Conservation (phyloP, 1,140 invertebrate species). For the Drosophila funebris region DNA sequence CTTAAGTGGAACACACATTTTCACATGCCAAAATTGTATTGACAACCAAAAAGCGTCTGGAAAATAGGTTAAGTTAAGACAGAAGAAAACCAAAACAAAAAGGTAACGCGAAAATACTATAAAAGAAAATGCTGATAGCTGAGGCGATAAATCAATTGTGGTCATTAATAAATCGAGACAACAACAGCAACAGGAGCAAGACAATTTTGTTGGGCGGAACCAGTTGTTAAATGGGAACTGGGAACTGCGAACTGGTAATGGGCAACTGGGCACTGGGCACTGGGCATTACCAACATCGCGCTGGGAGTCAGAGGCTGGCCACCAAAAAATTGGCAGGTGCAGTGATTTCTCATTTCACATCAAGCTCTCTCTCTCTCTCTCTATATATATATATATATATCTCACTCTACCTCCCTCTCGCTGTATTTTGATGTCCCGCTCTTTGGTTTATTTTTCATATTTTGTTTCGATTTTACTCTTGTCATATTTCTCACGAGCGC, state of each 20-base stretch:
- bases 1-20: slow-evolving; percentile 30
- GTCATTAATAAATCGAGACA: slow-evolving; percentile 43
- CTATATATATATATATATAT: too few species aligned
- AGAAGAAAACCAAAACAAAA: slow-evolving; percentile 11
- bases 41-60: slow-evolving; percentile 7
- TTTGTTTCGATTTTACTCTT: slow-evolving; percentile 48
- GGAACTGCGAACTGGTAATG: slow-evolving; percentile 2
- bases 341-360: slow-evolving; percentile 48
- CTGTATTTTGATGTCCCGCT: slow-evolving; percentile 37
- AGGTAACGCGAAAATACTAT: background rate
- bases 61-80: slow-evolving; percentile 37
- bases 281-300: too few species aligned
- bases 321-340: slow-evolving; percentile 67
- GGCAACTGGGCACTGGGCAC: background rate
- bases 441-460: slow-evolving; percentile 37
- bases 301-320: slow-evolving; percentile 24
- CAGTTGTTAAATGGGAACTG: slow-evolving; percentile 36
- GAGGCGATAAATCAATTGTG: slow-evolving; percentile 44
- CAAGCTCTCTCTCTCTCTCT: slow-evolving; percentile 21
- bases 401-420: slow-evolving; percentile 7
- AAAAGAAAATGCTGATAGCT: slow-evolving; percentile 9
- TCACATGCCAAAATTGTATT: slow-evolving; percentile 35
- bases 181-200: background rate
- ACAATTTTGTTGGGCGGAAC: slow-evolving; percentile 44
- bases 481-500: slow-evolving; percentile 79